These are phyloP conservation scores for Volucella inflata DNA, from an alignment of 2,888 invertebrate species.

Conservation along the genomic window DNA sequence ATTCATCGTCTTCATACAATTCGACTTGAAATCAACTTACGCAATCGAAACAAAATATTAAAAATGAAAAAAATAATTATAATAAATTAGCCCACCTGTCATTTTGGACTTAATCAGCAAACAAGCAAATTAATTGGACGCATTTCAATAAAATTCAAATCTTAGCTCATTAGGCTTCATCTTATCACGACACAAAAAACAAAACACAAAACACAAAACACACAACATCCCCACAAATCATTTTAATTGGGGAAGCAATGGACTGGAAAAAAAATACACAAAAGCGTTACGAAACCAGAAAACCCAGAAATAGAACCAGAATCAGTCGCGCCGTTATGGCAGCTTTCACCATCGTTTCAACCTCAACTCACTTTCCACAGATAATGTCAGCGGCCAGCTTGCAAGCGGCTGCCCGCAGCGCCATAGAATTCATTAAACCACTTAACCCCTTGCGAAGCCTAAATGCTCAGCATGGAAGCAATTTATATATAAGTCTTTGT, in stretches of 20 bases:
- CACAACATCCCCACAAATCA: constrained; percentile 51
- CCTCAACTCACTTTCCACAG: constrained; percentile 35
- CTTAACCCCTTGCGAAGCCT: constrained; percentile 38
- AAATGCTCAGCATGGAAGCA: neutral
- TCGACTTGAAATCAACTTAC: constrained; percentile 1
- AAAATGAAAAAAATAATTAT: neutral
- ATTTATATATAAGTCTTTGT: neutral
- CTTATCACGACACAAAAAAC: constrained; percentile 37
- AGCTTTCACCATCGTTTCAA: constrained; percentile 57
- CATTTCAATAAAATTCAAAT: constrained; percentile 51
- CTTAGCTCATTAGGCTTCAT: constrained; percentile 31
- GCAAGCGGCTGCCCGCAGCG: neutral
- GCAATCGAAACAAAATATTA: constrained; percentile 1
- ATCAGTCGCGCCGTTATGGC: constrained; percentile 5
- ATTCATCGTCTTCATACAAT: neutral
- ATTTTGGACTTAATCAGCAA: constrained; percentile 37
- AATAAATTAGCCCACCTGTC: constrained; percentile 50
- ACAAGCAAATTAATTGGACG: constrained; percentile 33
- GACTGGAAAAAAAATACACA: neutral
- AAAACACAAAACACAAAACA: too few species aligned
- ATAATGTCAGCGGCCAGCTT: constrained; percentile 30
- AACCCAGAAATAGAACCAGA: neutral
- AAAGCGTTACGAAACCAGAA: constrained; percentile 52
- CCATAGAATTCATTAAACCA: constrained; percentile 57
- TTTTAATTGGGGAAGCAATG: constrained; percentile 43